Evolutionary conservation across 1,140 invertebrate genomes (phyloP).

Genomic region (Hetaerina americana): DNA sequence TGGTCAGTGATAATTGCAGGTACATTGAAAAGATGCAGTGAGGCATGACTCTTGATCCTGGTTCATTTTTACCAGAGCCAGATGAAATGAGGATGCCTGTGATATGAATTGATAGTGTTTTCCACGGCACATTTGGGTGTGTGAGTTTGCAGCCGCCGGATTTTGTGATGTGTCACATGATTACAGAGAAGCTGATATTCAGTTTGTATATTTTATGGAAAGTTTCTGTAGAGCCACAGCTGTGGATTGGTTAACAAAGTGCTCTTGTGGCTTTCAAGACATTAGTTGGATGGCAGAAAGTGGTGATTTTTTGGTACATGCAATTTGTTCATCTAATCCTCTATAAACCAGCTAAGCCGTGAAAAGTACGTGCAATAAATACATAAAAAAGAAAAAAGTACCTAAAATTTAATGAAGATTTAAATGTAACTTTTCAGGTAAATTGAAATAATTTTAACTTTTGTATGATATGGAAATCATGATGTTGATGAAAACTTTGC

Average conservation of each 20-base stretch:
- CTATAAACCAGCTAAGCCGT: background rate
- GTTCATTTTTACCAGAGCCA: background rate
- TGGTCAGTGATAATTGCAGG: no score
- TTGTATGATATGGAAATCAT: background rate
- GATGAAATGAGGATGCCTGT: background rate
- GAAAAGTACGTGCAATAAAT: background rate
- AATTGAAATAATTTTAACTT: background rate
- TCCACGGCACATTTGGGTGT: background rate
- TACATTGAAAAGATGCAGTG: no score
- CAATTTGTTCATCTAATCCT: background rate
- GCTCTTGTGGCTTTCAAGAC: background rate
- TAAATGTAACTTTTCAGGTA: background rate
- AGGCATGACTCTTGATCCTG: background rate
- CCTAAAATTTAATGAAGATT: background rate
- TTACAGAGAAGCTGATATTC: background rate
- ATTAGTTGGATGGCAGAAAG: background rate
- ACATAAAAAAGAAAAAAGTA: background rate
- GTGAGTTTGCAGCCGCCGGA: background rate
- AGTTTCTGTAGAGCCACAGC: background rate
- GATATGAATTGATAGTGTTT: background rate
- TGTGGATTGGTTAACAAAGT: background rate
- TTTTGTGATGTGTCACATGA: background rate
- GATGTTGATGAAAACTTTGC: background rate
- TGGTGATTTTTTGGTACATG: background rate
- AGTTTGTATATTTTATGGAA: conserved; percentile 1